These are phyloP conservation scores for Vespertilio murinus DNA, from an alignment of 2,797 vertebrate genomes.

Conservation along the genomic window DNA sequence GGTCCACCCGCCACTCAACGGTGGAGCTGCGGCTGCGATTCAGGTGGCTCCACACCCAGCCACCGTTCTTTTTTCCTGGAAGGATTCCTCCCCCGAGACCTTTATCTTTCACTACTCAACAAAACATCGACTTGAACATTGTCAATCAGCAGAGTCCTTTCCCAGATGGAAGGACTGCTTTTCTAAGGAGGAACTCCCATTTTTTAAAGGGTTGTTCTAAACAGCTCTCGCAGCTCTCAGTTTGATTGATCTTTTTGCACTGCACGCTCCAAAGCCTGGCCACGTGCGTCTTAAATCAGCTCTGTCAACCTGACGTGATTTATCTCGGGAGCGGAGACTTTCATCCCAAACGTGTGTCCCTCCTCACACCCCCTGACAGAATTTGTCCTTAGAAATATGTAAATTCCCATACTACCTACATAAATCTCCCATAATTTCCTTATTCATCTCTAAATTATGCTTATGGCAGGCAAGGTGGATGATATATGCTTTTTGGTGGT, in stretches of 20 bases:
- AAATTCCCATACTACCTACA: constrained; percentile 61
- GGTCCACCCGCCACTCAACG: neutral
- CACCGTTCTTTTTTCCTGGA: neutral
- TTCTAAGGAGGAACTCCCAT: neutral
- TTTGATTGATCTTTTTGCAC: constrained; percentile 58
- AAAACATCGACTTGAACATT: constrained; percentile 1
- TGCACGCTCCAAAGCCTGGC: neutral
- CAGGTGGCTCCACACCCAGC: neutral
- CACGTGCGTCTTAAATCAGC: constrained; percentile 41
- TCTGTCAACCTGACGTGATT: constrained; percentile 39
- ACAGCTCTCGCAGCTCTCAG: neutral
- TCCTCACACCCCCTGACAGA: neutral
- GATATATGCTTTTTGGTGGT: neutral
- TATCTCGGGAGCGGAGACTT: constrained; percentile 53
- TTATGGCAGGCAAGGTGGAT: constrained; percentile 46
- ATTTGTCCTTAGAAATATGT: constrained; percentile 68
- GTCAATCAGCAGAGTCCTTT: neutral
- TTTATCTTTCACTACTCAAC: neutral
- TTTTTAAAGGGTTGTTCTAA: neutral
- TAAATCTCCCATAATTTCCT: constrained; percentile 50
- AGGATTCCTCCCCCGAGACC: neutral
- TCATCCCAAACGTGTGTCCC: neutral
- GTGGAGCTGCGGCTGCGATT: neutral
- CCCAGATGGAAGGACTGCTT: neutral
- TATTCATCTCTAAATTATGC: constrained; percentile 57